Conservation (phyloP, 2,797 vertebrate genomes). For the Gambusia yucatana region DNA sequence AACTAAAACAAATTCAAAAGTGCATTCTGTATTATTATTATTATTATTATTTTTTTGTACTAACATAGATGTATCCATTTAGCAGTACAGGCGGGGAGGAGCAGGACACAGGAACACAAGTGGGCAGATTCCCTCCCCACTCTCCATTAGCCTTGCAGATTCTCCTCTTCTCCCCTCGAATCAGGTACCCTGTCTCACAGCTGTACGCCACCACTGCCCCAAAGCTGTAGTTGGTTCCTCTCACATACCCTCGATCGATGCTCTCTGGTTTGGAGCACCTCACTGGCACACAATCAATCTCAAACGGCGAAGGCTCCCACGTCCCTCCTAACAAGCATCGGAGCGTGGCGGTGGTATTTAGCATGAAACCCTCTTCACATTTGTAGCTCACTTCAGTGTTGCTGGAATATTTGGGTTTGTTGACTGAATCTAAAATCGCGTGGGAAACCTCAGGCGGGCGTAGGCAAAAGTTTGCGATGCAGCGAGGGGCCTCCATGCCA, state of each 20-base stretch:
- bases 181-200: slow-evolving; percentile 92
- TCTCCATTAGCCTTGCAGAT: slow-evolving; percentile 93
- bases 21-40: background rate
- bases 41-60: slow-evolving; percentile 1
- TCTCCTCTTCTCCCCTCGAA: slow-evolving; percentile 94
- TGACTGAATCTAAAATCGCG: slow-evolving; percentile 90
- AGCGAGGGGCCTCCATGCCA: slow-evolving; percentile 84
- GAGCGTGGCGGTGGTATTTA: slow-evolving; percentile 90
- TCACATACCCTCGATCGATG: slow-evolving; percentile 90
- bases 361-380: slow-evolving; percentile 94
- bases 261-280: slow-evolving; percentile 89
- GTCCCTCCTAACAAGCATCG: slow-evolving; percentile 91
- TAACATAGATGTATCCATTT: slow-evolving; percentile 91
- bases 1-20: background rate
- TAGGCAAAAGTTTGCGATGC: slow-evolving; percentile 95
- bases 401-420: slow-evolving; percentile 90
- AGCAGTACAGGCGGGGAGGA: slow-evolving; percentile 81
- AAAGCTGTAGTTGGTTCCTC: slow-evolving; percentile 93
- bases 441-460: slow-evolving; percentile 86
- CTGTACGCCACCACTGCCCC: slow-evolving; percentile 95
- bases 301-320: slow-evolving; percentile 89
- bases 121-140: slow-evolving; percentile 90
- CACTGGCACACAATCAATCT: slow-evolving; percentile 90
- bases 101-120: slow-evolving; percentile 91
- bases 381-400: slow-evolving; percentile 92